These are phyloP conservation scores for Thymelicus lineola DNA, from an alignment of 2,888 invertebrate species.

Conservation along the genomic window DNA sequence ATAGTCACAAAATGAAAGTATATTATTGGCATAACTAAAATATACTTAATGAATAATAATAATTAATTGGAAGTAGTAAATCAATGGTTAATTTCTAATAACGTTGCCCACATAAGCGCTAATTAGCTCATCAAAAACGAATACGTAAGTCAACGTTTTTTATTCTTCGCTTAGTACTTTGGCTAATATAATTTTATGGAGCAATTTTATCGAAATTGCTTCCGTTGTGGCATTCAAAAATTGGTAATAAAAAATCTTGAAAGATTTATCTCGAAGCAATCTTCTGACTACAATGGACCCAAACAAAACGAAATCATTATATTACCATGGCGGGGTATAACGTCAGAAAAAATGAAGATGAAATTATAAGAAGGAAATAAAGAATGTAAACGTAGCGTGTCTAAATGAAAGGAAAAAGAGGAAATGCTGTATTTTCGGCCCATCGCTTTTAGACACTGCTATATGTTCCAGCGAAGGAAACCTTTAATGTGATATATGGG, in stretches of 20 bases:
- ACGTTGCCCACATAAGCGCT: too few species aligned
- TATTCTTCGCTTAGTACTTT: not conserved
- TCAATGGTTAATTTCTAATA: too few species aligned
- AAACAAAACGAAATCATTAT: slow-evolving; percentile 57
- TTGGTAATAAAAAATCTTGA: slow-evolving; percentile 28
- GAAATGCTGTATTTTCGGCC: slow-evolving; percentile 57
- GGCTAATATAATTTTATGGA: slow-evolving; percentile 20
- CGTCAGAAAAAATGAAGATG: slow-evolving; percentile 58
- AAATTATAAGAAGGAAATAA: slow-evolving; percentile 62
- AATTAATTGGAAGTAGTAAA: too few species aligned
- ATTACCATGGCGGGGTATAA: slow-evolving; percentile 61
- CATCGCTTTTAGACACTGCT: slow-evolving; percentile 61
- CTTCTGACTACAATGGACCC: slow-evolving; percentile 25
- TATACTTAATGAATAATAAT: too few species aligned
- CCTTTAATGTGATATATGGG: slow-evolving; percentile 63
- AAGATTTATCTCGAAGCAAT: slow-evolving; percentile 25
- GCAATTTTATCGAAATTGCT: slow-evolving; percentile 17
- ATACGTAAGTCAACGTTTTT: too few species aligned
- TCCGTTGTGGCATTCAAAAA: slow-evolving; percentile 5
- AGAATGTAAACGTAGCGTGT: slow-evolving; percentile 58
- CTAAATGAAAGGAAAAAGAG: slow-evolving; percentile 64
- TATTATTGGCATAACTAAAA: too few species aligned
- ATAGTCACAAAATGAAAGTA: too few species aligned
- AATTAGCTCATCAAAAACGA: too few species aligned
- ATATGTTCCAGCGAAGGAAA: slow-evolving; percentile 56